Evolutionary conservation across 2,888 invertebrate species (phyloP).

Genomic region (Empis livida): DNA sequence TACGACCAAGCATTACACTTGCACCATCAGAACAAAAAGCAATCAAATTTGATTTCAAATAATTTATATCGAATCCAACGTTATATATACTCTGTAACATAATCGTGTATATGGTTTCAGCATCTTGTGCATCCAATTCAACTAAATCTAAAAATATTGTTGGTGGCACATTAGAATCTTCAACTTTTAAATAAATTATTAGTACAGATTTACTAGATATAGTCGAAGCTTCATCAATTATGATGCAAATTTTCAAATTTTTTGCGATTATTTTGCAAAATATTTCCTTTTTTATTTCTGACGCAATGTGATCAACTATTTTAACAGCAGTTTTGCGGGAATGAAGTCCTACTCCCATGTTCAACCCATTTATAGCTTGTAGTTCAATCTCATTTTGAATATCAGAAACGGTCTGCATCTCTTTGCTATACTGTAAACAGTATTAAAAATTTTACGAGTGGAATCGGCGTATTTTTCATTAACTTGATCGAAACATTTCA

Average conservation of each 20-base stretch:
- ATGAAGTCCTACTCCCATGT: not conserved
- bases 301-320: not conserved
- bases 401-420: too few species aligned
- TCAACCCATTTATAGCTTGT: not conserved
- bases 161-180: not conserved
- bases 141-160: not conserved
- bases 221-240: not conserved
- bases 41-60: not conserved
- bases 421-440: not conserved
- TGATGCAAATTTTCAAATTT: too few species aligned
- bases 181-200: not conserved
- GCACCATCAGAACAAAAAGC: not conserved
- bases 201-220: not conserved
- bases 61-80: not conserved
- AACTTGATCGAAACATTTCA: not conserved
- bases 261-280: not conserved
- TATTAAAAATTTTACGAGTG: not conserved
- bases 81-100: not conserved
- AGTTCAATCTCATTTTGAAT: too few species aligned
- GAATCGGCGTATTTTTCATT: not conserved
- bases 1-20: not conserved
- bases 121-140: not conserved
- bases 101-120: not conserved
- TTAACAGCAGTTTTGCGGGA: not conserved
- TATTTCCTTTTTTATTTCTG: not conserved